phyloP scores from a whole-genome alignment of 1,140 invertebrate species.

The Holotrichia oblita region DNA sequence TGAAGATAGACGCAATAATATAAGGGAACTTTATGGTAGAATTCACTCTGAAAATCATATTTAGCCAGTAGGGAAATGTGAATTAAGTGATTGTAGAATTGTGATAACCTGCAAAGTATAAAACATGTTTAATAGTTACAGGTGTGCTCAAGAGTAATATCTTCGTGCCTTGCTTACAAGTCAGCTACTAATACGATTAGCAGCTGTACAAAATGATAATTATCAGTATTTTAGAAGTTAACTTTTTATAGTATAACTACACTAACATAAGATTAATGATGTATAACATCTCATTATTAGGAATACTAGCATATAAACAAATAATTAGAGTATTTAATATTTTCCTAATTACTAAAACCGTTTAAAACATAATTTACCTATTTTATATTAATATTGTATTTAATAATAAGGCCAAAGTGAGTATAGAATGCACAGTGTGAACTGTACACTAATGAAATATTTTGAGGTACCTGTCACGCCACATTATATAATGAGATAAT shows the following conservation, averaged over 20 bases:
- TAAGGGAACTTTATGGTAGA: slow-evolving; percentile 51
- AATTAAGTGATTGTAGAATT: slow-evolving; percentile 40
- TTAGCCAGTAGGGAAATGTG: not conserved
- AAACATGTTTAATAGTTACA: not conserved
- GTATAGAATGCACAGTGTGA: no score
- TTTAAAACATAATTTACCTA: no score
- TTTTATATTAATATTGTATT: no score
- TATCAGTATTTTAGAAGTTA: slow-evolving; percentile 30
- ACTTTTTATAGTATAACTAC: not conserved
- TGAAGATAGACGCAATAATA: slow-evolving; percentile 46
- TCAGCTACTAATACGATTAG: slow-evolving; percentile 24
- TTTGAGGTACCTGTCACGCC: no score
- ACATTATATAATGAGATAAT: no score
- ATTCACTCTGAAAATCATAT: slow-evolving; percentile 47
- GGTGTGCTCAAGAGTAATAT: slow-evolving; percentile 24
- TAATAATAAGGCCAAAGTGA: no score
- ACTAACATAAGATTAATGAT: not conserved
- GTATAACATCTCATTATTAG: not conserved
- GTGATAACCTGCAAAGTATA: slow-evolving; percentile 35
- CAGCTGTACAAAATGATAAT: slow-evolving; percentile 16
- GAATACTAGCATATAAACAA: no score
- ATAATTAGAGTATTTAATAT: no score
- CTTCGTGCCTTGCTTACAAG: not conserved
- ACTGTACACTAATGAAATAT: no score
- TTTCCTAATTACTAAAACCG: no score